Evolutionary conservation across 2,797 vertebrate species (phyloP).

Genomic region (Aphelocoma californica): DNA sequence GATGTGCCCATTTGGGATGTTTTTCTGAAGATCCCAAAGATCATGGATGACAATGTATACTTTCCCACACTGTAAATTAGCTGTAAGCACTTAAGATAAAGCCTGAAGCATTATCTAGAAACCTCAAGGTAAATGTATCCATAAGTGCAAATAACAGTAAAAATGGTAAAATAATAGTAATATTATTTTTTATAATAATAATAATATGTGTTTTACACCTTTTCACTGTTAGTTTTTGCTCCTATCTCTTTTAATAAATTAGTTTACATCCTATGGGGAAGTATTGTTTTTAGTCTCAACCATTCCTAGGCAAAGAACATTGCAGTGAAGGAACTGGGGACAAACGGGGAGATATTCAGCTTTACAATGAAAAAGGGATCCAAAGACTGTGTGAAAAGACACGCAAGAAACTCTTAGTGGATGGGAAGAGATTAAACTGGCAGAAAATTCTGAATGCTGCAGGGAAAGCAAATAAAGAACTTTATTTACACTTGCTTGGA

Average conservation of each 20-base stretch:
- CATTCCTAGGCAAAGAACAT: neutral
- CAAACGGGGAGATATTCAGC: neutral
- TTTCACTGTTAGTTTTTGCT: neutral
- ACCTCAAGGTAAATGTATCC: neutral
- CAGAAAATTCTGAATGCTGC: conserved; percentile 5
- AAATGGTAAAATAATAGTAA: neutral
- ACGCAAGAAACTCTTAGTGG: neutral
- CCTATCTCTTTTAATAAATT: neutral
- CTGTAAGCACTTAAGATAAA: neutral
- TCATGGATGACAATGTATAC: neutral
- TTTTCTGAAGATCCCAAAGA: neutral
- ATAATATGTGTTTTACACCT: neutral
- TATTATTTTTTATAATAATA: neutral
- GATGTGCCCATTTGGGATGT: neutral
- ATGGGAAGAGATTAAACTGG: neutral
- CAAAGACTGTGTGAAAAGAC: conserved; percentile 3
- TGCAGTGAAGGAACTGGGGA: neutral
- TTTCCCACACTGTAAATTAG: neutral
- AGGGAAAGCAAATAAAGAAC: neutral
- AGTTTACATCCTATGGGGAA: neutral
- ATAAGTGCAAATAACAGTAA: neutral
- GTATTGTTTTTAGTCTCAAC: neutral
- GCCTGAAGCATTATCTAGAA: neutral
- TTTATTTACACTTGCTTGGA: conserved; percentile 33
- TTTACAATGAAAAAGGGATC: neutral